These are phyloP conservation scores for Turnix velox DNA, from an alignment of 2,113 vertebrate species.

Conservation along the genomic window DNA sequence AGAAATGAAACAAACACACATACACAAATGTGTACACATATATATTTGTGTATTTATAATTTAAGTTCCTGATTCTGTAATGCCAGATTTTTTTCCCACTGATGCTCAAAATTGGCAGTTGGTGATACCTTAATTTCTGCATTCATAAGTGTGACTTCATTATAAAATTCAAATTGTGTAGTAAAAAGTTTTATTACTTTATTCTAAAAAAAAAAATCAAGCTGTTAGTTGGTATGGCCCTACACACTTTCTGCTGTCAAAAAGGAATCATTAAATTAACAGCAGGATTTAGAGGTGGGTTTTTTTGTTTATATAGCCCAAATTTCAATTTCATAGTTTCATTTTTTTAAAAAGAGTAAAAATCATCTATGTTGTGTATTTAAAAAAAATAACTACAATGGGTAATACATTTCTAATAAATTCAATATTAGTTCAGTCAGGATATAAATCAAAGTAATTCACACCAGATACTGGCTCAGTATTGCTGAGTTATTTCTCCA, in stretches of 20 bases:
- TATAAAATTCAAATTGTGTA: neutral
- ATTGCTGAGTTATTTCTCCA: neutral
- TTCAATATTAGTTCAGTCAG: neutral
- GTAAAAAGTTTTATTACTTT: neutral
- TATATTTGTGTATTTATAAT: neutral
- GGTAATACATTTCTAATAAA: neutral
- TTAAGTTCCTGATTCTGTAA: neutral
- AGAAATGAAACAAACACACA: neutral
- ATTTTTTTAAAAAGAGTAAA: neutral
- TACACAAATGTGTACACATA: accelerated
- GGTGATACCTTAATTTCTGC: neutral
- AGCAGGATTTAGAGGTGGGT: neutral
- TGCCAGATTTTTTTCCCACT: neutral
- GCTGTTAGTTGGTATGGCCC: neutral
- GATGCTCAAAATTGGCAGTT: neutral
- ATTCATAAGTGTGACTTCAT: neutral
- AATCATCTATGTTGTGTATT: neutral
- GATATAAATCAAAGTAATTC: neutral
- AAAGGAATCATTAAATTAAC: neutral
- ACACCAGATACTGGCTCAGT: neutral
- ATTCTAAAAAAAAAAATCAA: neutral
- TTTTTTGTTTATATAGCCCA: neutral
- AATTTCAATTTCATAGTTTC: neutral
- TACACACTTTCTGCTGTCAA: neutral
- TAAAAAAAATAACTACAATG: neutral